Conservation (phyloP, 2,888 invertebrate genomes). For the Vandiemenella viatica region DNA sequence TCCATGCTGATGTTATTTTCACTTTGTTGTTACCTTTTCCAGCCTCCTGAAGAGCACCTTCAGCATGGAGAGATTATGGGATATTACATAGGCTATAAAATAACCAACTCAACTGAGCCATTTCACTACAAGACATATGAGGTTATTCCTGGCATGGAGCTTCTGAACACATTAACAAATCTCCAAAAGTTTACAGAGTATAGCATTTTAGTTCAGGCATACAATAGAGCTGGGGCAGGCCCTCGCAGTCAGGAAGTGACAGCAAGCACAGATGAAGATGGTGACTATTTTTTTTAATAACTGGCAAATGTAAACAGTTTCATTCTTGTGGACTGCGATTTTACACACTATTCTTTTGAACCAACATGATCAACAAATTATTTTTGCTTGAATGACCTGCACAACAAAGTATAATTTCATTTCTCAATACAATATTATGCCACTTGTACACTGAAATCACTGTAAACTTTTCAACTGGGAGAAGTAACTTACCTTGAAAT, state of each 20-base stretch:
- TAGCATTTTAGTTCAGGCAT: constrained; percentile 20
- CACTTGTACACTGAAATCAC: too few species aligned
- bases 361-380: too few species aligned
- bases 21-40: too few species aligned
- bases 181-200: constrained; percentile 36
- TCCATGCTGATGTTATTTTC: too few species aligned
- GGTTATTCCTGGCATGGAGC: constrained; percentile 9
- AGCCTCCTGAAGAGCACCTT: constrained; percentile 25
- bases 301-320: neutral
- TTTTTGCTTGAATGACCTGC: too few species aligned
- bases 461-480: too few species aligned
- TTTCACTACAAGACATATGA: constrained; percentile 11
- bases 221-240: constrained; percentile 21
- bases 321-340: too few species aligned
- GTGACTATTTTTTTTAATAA: constrained; percentile 11
- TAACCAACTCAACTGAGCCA: constrained; percentile 13
- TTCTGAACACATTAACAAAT: constrained; percentile 24
- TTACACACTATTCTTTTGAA: too few species aligned
- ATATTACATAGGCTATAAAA: constrained; percentile 28
- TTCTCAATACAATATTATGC: too few species aligned
- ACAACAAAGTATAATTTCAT: too few species aligned
- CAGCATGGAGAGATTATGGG: constrained; percentile 28
- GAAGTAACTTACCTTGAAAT: too few species aligned
- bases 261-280: constrained; percentile 20
- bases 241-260: constrained; percentile 18